Percentiles rank a stretch among this genome's conserved stretches.
Conservation (phyloP, 2,113 vertebrate species). For the Panthera tigris region DNA sequence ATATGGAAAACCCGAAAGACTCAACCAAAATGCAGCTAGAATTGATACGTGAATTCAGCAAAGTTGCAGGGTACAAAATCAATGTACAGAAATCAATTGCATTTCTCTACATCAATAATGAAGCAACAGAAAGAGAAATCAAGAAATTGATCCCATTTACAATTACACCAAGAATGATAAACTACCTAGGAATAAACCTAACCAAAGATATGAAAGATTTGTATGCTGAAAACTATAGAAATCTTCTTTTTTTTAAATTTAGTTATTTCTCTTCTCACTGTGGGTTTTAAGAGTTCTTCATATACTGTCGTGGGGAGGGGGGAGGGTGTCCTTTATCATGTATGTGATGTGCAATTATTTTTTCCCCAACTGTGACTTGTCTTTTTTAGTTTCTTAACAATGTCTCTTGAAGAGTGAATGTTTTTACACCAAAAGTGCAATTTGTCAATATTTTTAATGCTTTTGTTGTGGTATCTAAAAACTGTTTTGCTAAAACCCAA, state of each 20-base stretch:
- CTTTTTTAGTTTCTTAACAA: neutral
- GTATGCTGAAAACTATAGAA: too few species aligned
- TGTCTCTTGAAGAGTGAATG: neutral
- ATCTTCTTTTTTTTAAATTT: neutral
- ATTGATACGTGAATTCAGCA: too few species aligned
- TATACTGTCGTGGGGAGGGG: neutral
- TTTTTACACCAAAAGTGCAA: neutral
- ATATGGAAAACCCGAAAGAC: too few species aligned
- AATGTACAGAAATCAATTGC: too few species aligned
- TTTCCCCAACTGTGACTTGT: neutral
- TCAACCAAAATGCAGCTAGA: too few species aligned
- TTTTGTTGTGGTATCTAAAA: neutral
- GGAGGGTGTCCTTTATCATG: neutral
- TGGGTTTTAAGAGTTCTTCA: neutral
- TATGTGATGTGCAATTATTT: neutral
- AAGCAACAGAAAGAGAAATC: too few species aligned
- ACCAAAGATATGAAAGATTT: too few species aligned
- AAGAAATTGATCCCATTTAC: too few species aligned
- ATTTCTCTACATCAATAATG: too few species aligned
- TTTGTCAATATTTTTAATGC: neutral
- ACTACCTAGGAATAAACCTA: too few species aligned
- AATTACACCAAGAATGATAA: too few species aligned
- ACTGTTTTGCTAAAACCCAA: neutral
- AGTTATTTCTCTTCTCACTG: neutral
- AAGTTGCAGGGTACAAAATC: too few species aligned